Percentiles rank a stretch among this genome's conserved stretches.
Evolutionary conservation across 2,797 vertebrate species (phyloP).

Genomic region (Artibeus lituratus): DNA sequence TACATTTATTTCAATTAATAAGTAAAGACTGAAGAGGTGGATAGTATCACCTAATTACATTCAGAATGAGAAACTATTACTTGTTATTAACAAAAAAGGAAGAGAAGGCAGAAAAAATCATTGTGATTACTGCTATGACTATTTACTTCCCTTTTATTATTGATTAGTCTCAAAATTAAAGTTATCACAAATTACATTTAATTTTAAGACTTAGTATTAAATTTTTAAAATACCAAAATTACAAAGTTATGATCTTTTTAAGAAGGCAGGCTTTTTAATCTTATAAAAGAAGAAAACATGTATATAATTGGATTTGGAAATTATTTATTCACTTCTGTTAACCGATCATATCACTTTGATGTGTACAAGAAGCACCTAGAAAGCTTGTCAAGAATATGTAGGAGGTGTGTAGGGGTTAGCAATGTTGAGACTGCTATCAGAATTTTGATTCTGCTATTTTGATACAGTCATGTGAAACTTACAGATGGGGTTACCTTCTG

Average conservation of each 20-base stretch:
- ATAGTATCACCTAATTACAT: not conserved
- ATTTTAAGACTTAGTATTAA: slow-evolving; percentile 19
- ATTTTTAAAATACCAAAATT: slow-evolving; percentile 35
- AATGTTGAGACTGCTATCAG: not conserved
- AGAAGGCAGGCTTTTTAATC: not conserved
- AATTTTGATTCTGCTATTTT: no score
- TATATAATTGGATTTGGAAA: not conserved
- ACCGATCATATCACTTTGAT: not conserved
- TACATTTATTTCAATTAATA: slow-evolving; percentile 12
- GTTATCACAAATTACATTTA: slow-evolving; percentile 6
- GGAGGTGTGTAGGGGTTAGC: not conserved
- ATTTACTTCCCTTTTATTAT: slow-evolving; percentile 22
- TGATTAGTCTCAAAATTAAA: slow-evolving; percentile 6
- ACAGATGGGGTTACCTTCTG: not conserved
- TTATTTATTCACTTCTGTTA: not conserved
- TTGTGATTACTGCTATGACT: not conserved
- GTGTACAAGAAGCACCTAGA: not conserved
- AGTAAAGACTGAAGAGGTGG: not conserved
- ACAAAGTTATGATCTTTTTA: not conserved
- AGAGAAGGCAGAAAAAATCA: not conserved
- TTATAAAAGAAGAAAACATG: not conserved
- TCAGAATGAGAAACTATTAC: not conserved
- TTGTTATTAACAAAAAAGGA: not conserved
- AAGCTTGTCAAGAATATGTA: not conserved
- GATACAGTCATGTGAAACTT: not conserved